A percentile compares a stretch with the other conserved stretches of the same genome.
Evolutionary conservation across 2,888 invertebrate species (phyloP).

Genomic region (Amitus sp.): DNA sequence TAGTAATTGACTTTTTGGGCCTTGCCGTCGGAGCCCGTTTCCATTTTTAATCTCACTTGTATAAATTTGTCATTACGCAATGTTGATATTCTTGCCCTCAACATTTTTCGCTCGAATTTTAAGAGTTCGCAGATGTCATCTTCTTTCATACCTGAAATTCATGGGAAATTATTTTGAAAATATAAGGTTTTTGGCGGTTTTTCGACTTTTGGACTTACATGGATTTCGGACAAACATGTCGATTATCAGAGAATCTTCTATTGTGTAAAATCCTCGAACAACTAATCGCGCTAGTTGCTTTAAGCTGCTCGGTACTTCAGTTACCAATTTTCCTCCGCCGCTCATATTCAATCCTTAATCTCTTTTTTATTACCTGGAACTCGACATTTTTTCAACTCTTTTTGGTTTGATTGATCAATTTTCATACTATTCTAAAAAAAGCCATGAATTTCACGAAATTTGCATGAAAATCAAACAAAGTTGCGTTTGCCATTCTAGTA

Average conservation of each 20-base stretch:
- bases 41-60: conserved; percentile 92
- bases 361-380: too few species aligned
- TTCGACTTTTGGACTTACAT: conserved; percentile 70
- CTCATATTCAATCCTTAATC: too few species aligned
- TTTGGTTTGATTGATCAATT: too few species aligned
- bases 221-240: conserved; percentile 96
- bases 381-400: too few species aligned
- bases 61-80: conserved; percentile 93
- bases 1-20: conserved; percentile 97
- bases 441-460: too few species aligned
- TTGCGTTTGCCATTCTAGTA: too few species aligned
- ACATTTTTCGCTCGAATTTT: conserved; percentile 93
- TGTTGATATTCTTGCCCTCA: conserved; percentile 86
- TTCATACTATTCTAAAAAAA: too few species aligned
- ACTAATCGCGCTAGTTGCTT: conserved; percentile 92
- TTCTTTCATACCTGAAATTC: conserved; percentile 79
- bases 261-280: conserved; percentile 91
- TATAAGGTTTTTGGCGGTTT: not conserved
- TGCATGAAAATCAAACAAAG: too few species aligned
- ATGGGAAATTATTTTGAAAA: not conserved
- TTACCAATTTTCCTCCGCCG: conserved; percentile 81
- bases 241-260: conserved; percentile 93
- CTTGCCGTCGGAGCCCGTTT: conserved; percentile 93
- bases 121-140: conserved; percentile 90
- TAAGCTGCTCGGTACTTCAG: conserved; percentile 92